These are phyloP conservation scores for Notamacropus eugenii DNA, from an alignment of 2,797 vertebrate species.

Conservation along the genomic window DNA sequence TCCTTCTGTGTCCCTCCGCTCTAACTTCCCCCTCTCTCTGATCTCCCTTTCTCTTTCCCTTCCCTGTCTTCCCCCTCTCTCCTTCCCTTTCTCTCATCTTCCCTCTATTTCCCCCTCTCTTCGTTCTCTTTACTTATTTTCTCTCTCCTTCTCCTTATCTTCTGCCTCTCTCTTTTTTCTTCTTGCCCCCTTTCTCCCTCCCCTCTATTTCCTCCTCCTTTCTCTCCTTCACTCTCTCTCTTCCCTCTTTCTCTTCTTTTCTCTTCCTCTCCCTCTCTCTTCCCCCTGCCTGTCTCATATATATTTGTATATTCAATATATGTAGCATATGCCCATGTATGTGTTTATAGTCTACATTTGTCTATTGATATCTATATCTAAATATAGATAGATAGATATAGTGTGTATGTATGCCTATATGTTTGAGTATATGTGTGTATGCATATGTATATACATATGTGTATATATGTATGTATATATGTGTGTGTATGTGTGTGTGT, in stretches of 20 bases:
- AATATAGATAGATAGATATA: too few species aligned
- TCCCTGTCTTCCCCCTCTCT: not conserved
- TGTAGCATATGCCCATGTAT: not conserved
- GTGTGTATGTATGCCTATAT: not conserved
- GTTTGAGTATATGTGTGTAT: not conserved
- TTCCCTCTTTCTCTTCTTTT: too few species aligned
- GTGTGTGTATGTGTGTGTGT: not conserved
- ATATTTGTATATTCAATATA: not conserved
- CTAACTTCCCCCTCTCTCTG: not conserved
- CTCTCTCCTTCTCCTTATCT: too few species aligned
- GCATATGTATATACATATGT: not conserved
- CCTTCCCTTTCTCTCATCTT: not conserved
- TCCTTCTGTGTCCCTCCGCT: too few species aligned
- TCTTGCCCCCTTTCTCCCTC: too few species aligned
- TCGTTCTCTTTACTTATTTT: not conserved
- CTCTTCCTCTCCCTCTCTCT: not conserved
- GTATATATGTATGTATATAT: too few species aligned
- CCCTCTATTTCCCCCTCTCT: rapidly evolving
- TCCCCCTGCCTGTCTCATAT: not conserved
- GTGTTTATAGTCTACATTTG: not conserved
- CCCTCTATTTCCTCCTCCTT: too few species aligned
- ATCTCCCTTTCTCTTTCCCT: too few species aligned
- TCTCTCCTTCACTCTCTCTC: not conserved
- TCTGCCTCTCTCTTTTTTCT: too few species aligned
- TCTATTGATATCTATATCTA: not conserved